Evolutionary conservation across 2,113 vertebrate species (phyloP).

Genomic region (Catharus minimus): DNA sequence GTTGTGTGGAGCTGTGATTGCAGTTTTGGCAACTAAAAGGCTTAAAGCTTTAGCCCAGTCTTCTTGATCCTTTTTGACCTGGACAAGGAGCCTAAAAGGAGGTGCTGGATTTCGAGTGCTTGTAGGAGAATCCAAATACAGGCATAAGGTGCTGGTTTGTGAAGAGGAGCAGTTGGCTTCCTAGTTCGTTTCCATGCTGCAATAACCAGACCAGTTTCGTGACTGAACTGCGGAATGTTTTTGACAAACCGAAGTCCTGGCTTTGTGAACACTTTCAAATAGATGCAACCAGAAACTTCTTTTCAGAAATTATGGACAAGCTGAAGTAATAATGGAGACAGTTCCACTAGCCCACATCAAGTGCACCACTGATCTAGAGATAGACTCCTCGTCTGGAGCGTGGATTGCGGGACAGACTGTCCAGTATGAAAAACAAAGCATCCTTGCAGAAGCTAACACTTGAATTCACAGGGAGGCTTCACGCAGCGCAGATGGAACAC

Average conservation of each 20-base stretch:
- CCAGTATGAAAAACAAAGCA: background rate
- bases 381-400: background rate
- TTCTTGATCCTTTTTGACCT: slow-evolving; percentile 72
- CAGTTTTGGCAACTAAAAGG: slow-evolving; percentile 78
- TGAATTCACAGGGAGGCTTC: background rate
- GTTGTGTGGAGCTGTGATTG: slow-evolving; percentile 78
- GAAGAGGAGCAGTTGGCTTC: background rate
- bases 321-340: background rate
- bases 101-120: slow-evolving; percentile 69
- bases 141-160: background rate
- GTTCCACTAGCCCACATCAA: background rate
- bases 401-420: background rate
- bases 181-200: background rate
- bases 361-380: background rate
- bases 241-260: background rate
- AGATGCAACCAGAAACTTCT: background rate
- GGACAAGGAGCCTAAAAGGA: slow-evolving; percentile 67
- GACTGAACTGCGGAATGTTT: background rate
- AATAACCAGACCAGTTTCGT: background rate
- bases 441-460: background rate
- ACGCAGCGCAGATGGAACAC: background rate
- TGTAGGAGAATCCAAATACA: slow-evolving; percentile 41
- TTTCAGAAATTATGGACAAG: background rate
- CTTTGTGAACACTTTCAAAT: background rate
- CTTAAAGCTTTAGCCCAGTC: slow-evolving; percentile 66